These are phyloP conservation scores for Eira barbara DNA, from an alignment of 2,113 vertebrate genomes.

Conservation along the genomic window DNA sequence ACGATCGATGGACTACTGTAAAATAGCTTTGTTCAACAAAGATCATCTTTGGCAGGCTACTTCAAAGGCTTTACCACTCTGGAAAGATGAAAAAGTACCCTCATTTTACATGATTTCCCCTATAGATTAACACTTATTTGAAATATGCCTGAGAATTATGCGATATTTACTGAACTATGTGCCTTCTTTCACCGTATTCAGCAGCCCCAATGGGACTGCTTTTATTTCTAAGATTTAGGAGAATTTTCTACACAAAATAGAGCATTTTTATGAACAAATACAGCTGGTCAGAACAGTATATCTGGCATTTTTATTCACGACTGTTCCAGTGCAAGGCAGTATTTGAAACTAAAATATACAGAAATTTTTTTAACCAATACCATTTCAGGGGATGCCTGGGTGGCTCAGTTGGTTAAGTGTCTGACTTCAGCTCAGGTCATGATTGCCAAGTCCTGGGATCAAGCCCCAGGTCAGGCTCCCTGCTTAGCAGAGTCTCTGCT, in stretches of 20 bases:
- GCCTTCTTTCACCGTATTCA: conserved; percentile 55
- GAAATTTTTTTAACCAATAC: not conserved
- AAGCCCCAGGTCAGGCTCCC: not conserved
- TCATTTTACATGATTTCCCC: conserved; percentile 74
- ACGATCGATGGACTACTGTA: conserved; percentile 76
- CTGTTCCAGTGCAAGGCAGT: conserved; percentile 54
- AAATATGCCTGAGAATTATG: conserved; percentile 74
- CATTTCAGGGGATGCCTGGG: not conserved
- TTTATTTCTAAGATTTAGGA: conserved; percentile 64
- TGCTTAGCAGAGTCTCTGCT: not conserved
- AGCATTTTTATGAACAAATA: conserved; percentile 59
- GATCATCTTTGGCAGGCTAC: conserved; percentile 71
- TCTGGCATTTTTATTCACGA: conserved; percentile 61
- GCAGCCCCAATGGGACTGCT: conserved; percentile 34
- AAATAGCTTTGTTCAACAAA: conserved; percentile 78
- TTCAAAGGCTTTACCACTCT: conserved; percentile 75
- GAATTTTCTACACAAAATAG: conserved; percentile 61
- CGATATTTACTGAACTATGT: conserved; percentile 60
- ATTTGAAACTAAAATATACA: not conserved
- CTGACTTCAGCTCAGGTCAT: not conserved
- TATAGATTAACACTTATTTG: conserved; percentile 58
- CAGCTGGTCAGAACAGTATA: not conserved
- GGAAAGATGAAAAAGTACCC: conserved; percentile 77
- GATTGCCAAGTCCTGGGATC: not conserved
- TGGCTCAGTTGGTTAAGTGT: not conserved